phyloP scores from a whole-genome alignment of 30 jellyfish, hydroid and myxozoan genomes.

The Aurelia aurita region DNA sequence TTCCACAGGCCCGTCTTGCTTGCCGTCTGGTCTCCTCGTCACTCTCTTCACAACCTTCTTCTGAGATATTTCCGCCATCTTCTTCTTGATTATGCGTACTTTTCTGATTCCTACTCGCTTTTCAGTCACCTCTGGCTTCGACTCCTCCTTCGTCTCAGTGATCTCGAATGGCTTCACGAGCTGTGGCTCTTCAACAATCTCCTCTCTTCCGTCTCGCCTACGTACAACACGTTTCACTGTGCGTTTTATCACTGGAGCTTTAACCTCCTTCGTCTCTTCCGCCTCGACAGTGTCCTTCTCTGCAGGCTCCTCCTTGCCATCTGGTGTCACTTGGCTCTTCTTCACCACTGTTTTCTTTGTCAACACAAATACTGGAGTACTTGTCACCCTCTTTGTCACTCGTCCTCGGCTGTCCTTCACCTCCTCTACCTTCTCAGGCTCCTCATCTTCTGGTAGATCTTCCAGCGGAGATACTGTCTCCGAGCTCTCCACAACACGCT shows the following conservation, averaged over 20 bases:
- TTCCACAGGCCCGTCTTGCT: conserved; percentile 80
- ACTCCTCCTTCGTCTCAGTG: conserved; percentile 59
- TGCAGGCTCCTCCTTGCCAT: conserved; percentile 78
- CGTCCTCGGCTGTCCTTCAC: conserved; percentile 70
- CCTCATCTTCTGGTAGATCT: conserved; percentile 69
- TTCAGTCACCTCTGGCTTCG: conserved; percentile 70
- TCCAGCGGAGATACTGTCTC: conserved; percentile 85
- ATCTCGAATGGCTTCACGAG: conserved; percentile 67
- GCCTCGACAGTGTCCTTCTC: conserved; percentile 77
- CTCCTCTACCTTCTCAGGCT: conserved; percentile 70
- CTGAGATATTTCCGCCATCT: conserved; percentile 69
- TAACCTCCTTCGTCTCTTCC: conserved; percentile 63
- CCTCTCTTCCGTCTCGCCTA: conserved; percentile 75
- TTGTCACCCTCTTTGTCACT: conserved; percentile 60
- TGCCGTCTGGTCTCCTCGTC: conserved; percentile 77
- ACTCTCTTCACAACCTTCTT: conserved; percentile 71
- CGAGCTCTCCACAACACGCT: conserved; percentile 55
- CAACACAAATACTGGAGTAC: conserved; percentile 70
- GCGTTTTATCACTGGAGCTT: conserved; percentile 51
- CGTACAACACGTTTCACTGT: conserved; percentile 61
- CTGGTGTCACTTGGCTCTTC: conserved; percentile 75
- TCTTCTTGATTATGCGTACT: conserved; percentile 58
- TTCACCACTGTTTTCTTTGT: conserved; percentile 64
- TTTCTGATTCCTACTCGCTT: conserved; percentile 51
- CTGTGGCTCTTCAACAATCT: conserved; percentile 67